These are phyloP conservation scores for Apamea monoglypha DNA, from an alignment of 2,888 invertebrate species.

Conservation along the genomic window DNA sequence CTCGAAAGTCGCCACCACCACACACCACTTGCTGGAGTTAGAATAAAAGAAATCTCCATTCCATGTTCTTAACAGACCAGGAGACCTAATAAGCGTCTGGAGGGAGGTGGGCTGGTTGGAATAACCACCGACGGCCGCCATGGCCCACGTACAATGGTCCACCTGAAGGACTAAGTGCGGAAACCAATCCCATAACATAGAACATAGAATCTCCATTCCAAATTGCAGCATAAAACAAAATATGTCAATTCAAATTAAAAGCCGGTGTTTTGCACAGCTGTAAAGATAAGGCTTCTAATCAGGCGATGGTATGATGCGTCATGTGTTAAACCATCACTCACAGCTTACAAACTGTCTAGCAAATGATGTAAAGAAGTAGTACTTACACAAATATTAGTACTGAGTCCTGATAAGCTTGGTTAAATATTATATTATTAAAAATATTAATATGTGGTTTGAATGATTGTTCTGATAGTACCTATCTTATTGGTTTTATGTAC, in stretches of 20 bases:
- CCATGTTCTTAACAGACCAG: too few relatives aligned
- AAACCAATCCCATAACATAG: too few relatives aligned
- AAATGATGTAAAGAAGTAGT: slow-evolving; percentile 55
- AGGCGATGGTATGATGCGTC: slow-evolving; percentile 61
- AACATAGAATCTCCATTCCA: background rate
- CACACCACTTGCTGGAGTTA: too few relatives aligned
- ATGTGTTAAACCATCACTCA: slow-evolving; percentile 45
- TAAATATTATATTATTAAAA: slow-evolving; percentile 25
- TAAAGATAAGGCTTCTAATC: slow-evolving; percentile 67
- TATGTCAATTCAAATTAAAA: slow-evolving; percentile 9
- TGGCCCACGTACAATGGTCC: too few relatives aligned
- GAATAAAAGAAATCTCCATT: background rate
- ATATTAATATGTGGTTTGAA: slow-evolving; percentile 5
- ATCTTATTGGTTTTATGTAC: background rate
- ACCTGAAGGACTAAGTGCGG: too few relatives aligned
- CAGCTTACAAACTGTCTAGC: slow-evolving; percentile 17
- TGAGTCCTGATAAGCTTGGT: slow-evolving; percentile 36
- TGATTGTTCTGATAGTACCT: slow-evolving; percentile 11
- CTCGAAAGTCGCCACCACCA: background rate
- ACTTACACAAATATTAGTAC: slow-evolving; percentile 34
- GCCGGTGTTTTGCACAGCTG: slow-evolving; percentile 5
- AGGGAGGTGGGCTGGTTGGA: too few relatives aligned
- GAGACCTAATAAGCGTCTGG: too few relatives aligned
- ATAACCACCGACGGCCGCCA: too few relatives aligned
- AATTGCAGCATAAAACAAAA: slow-evolving; percentile 4